Base-by-base conservation (phyloP, 2,888 invertebrate genomes). In the Drosophila flavopinicola region DNA sequence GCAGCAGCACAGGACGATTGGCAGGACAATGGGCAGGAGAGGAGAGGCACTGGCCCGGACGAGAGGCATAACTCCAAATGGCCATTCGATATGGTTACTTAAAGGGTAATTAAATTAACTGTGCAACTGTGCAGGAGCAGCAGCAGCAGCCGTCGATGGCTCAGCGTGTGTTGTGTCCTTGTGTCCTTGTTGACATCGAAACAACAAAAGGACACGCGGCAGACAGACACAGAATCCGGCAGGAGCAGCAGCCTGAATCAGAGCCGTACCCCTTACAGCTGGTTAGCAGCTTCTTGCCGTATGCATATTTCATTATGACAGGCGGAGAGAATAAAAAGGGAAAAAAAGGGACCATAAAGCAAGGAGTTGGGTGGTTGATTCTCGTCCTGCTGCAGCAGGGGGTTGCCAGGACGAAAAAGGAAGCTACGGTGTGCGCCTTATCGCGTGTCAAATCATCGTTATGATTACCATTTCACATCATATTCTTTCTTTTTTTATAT, bases 41-140 rank as follows among this genome's bases (percentile, higher is more conserved):
- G 10, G 10, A 11, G 70, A 23, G 27, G 24, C 24, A 1, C 11
- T 38, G 20, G 1, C 4, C 23, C 11, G 57, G 39, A 29, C 53
- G 74, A 53, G 74, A 53, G 41, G 48, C 68, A 72, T 73, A 74
- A 69, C 78, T 75, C 71, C 68, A 79, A 85, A 77, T 79, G 84
- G 86, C 67, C 69, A 88, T 88, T 87, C 79, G 87, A 87, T 88
- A 88, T 77, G 90, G 88, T 90, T 89, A 88, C 88, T 89, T 89
- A 86, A 88, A 87, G 87, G 86, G 85, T 89, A 90, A 90, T 90
- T 90, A 89, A 89, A 89, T 87, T 84, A 88, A 88, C 65, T 83
- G 77, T 64, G 61, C 74, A 65, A 48, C 70, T 57, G n/a, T n/a
- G 70, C 37, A 61, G 52, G 42, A 29, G 23, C 45, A 41, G 32